Conservation (phyloP, 2,888 invertebrate genomes). For the Napeogenes inachia region DNA sequence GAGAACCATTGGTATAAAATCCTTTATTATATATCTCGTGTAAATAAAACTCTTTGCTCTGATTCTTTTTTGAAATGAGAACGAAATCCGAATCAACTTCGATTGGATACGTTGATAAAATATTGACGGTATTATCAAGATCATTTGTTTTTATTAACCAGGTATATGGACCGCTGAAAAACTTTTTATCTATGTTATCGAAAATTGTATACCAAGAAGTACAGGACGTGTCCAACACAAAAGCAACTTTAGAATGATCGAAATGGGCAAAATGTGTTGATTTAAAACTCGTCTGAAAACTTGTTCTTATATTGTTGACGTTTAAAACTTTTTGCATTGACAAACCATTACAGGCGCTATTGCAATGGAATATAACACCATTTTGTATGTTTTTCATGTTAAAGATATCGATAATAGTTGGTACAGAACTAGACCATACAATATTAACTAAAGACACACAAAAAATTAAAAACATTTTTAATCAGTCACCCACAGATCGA, state of each 20-base stretch:
- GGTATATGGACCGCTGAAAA: conserved; percentile 43
- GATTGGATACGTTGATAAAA: conserved; percentile 52
- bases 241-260: conserved; percentile 41
- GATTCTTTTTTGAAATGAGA: conserved; percentile 40
- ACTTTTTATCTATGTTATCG: conserved; percentile 32
- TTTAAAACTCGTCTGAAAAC: conserved; percentile 26
- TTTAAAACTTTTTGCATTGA: conserved; percentile 43
- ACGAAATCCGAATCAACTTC: conserved; percentile 70
- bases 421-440: conserved; percentile 28
- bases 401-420: conserved; percentile 47
- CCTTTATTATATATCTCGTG: conserved; percentile 78
- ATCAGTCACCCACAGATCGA: too few species aligned
- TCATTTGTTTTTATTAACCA: conserved; percentile 58
- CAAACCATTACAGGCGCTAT: conserved; percentile 32
- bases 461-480: conserved; percentile 15
- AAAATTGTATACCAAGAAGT: conserved; percentile 45
- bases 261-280: conserved; percentile 26
- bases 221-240: conserved; percentile 52
- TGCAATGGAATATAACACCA: conserved; percentile 48
- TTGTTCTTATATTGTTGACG: conserved; percentile 37
- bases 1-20: conserved; percentile 67
- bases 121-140: conserved; percentile 37
- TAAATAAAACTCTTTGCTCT: conserved; percentile 41
- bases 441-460: conserved; percentile 28
- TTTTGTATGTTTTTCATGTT: conserved; percentile 49